Percentiles rank a stretch among this genome's conserved stretches.
Evolutionary conservation across 1,140 invertebrate species (phyloP).

Genomic region (Drosophila lacteicornis): DNA sequence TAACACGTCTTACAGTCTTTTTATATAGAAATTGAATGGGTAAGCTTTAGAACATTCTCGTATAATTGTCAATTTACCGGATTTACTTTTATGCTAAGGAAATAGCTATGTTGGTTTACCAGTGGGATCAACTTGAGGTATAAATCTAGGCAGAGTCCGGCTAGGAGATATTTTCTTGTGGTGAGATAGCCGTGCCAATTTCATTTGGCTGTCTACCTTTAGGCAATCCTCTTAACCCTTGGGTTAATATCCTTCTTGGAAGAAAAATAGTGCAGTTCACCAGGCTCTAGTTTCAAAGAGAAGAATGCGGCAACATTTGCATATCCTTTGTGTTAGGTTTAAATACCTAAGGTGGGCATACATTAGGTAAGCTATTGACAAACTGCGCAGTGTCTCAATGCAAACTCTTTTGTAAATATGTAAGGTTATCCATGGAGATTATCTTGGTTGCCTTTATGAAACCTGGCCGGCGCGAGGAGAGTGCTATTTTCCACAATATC

Average conservation of each 20-base stretch:
- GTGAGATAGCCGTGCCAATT: constrained; percentile 56
- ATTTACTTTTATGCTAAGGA: constrained; percentile 63
- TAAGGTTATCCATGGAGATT: constrained; percentile 45
- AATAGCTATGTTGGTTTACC: constrained; percentile 2
- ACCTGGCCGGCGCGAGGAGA: constrained; percentile 29
- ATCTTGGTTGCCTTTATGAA: not conserved
- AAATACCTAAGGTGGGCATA: constrained; percentile 24
- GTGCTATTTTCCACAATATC: constrained; percentile 45
- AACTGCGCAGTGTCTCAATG: constrained; percentile 45
- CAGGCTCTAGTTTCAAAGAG: constrained; percentile 53
- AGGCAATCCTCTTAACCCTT: constrained; percentile 69
- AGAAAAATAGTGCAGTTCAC: constrained; percentile 26
- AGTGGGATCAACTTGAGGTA: constrained; percentile 42
- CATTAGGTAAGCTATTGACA: constrained; percentile 73
- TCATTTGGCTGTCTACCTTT: constrained; percentile 57
- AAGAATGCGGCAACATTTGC: constrained; percentile 57
- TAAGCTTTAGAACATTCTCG: constrained; percentile 50
- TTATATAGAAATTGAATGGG: constrained; percentile 45
- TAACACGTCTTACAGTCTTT: constrained; percentile 64
- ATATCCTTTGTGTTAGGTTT: constrained; percentile 25
- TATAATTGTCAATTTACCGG: constrained; percentile 70
- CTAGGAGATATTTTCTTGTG: constrained; percentile 12
- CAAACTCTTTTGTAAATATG: constrained; percentile 14
- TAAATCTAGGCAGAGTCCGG: constrained; percentile 10
- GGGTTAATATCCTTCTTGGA: constrained; percentile 32